These are phyloP conservation scores for Troglohyphantes excavatus DNA, from an alignment of 2,888 invertebrate genomes.

Conservation along the genomic window DNA sequence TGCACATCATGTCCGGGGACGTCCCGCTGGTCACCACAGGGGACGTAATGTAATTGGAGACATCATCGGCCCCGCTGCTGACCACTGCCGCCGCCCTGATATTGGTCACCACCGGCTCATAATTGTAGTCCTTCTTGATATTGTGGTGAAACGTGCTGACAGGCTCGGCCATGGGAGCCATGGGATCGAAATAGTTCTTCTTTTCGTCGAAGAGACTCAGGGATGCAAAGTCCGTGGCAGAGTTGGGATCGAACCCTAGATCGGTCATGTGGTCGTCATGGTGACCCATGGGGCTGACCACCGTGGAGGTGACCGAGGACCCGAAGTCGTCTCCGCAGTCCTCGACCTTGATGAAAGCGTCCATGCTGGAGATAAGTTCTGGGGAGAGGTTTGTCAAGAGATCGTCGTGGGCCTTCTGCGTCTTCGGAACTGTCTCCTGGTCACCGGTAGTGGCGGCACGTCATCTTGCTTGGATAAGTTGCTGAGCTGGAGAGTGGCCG, in stretches of 20 bases:
- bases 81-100: constrained; percentile 64
- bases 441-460: constrained; percentile 28
- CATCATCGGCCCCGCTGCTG: constrained; percentile 53
- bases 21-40: constrained; percentile 68
- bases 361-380: constrained; percentile 29
- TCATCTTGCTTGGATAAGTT: constrained; percentile 8
- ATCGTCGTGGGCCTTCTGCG: neutral
- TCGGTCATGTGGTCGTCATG: constrained; percentile 51
- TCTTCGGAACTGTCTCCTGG: neutral
- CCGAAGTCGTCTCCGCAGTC: constrained; percentile 71
- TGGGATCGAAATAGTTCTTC: constrained; percentile 70
- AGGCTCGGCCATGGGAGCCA: constrained; percentile 75
- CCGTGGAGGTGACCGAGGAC: constrained; percentile 73
- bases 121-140: constrained; percentile 70
- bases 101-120: constrained; percentile 65
- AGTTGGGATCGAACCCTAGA: constrained; percentile 60
- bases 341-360: constrained; percentile 75
- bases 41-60: constrained; percentile 49
- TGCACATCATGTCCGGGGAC: constrained; percentile 58
- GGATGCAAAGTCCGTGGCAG: constrained; percentile 46
- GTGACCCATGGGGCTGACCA: constrained; percentile 68
- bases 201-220: constrained; percentile 71
- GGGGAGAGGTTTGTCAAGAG: constrained; percentile 35
- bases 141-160: constrained; percentile 68
- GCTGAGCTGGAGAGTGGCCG: neutral